Conservation (phyloP, 1,140 invertebrate genomes). For the Monochamus saltuarius region DNA sequence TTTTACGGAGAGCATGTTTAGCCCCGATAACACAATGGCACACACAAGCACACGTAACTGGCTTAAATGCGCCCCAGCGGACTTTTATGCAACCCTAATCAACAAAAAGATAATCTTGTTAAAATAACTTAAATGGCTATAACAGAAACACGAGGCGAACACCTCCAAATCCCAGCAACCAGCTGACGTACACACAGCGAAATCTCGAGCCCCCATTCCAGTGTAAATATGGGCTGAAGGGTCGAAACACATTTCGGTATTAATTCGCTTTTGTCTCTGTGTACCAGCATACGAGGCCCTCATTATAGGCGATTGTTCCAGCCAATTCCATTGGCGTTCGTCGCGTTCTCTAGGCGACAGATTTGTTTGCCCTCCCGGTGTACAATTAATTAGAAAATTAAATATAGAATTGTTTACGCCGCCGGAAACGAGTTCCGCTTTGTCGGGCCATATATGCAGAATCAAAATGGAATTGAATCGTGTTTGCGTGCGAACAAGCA, state of each 20-base stretch:
- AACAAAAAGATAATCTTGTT: constrained; percentile 22
- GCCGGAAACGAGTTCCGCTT: neutral
- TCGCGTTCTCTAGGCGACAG: neutral
- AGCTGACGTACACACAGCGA: constrained; percentile 14
- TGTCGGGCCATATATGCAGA: no score
- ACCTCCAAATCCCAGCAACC: constrained; percentile 12
- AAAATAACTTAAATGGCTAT: constrained; percentile 17
- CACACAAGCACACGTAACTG: constrained; percentile 2
- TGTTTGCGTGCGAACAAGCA: no score
- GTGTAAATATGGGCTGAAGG: constrained; percentile 17
- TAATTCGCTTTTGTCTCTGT: constrained; percentile 12
- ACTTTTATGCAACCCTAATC: constrained; percentile 8
- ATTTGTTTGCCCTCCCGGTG: constrained; percentile 3
- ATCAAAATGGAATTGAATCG: no score
- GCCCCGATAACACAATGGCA: neutral
- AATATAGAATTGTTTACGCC: constrained; percentile 5
- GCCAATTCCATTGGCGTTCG: constrained; percentile 9
- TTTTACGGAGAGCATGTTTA: no score
- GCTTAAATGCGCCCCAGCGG: neutral
- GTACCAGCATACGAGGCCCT: constrained; percentile 13
- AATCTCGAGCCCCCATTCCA: constrained; percentile 1
- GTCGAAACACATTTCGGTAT: constrained; percentile 8
- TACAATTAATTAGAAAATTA: constrained; percentile 12
- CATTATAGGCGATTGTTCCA: constrained; percentile 16
- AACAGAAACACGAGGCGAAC: constrained; percentile 18